Base-by-base conservation (phyloP, 2,888 invertebrate species). In the Argyra leucocephala region DNA sequence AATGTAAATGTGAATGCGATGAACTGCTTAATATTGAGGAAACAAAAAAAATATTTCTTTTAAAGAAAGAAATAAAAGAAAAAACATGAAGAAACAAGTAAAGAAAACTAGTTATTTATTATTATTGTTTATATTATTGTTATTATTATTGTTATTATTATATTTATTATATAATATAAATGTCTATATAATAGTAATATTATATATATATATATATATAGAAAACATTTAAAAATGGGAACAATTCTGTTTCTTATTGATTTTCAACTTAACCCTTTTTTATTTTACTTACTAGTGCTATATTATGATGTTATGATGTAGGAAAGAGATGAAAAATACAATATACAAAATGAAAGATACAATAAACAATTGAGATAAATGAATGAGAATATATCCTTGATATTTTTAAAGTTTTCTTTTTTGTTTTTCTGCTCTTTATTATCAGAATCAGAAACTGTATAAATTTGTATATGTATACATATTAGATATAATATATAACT, bases 301-400 rank as follows among this genome's bases (percentile, higher is more conserved):
- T 26, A 26, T 26, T 26, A 26, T 31, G 9, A 7, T 10, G 31
- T 10, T 2, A 31, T 10, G 4, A 31, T n/a, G n/a, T n/a, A n/a
- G 9, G 26, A 26, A 26, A 6, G 26, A 26, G 26, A 26, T 4
- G 26, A 26, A 26, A n/a, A 26, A 6, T 4, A 37, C 3, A 37
- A 9, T 12, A 37, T 37, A 37, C 15, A 37, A 37, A 26, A 37
- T 10, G 5, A 48, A 48, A 48, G 15, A 31, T 7, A 48, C 18
- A 48, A 48, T 48, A 48, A 48, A 48, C 18, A 48, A 48, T 48
- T 48, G 48, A 48, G 48, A 48, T 48, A 48, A 48, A 48, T 48
- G 48, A 48, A 48, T 1, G 48, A 48, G 18, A 48, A 48, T 48
- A 48, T 48, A 48, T 15, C 15, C 48, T 48, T 48, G 48, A 48